A percentile compares a stretch with the other conserved stretches of the same genome.
Evolutionary conservation across 2,888 invertebrate species (phyloP).

Genomic region (Philopedon plagiatum): DNA sequence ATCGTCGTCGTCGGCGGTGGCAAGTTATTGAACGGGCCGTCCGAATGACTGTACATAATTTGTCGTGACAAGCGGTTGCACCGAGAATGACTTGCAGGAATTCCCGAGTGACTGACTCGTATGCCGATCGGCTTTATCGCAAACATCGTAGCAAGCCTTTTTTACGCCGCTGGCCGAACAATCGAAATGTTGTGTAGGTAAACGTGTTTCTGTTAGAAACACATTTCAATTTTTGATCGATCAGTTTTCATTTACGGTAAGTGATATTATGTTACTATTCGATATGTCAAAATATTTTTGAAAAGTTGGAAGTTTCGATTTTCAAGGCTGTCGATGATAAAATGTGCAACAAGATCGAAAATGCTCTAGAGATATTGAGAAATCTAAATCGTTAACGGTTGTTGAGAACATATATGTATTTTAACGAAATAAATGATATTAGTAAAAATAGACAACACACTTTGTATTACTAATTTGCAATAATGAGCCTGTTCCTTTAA

Average conservation of each 20-base stretch:
- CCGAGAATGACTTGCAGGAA: conserved; percentile 51
- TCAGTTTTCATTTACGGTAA: conserved; percentile 53
- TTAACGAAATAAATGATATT: too few relatives aligned
- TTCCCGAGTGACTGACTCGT: conserved; percentile 47
- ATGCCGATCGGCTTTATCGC: conserved; percentile 49
- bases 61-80: conserved; percentile 52
- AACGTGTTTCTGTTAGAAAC: conserved; percentile 49
- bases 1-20: conserved; percentile 36
- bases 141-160: conserved; percentile 43
- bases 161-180: conserved; percentile 46
- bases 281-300: conserved; percentile 16
- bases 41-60: conserved; percentile 50
- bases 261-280: not conserved
- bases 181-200: conserved; percentile 47
- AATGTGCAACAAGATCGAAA: not conserved
- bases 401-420: too few relatives aligned
- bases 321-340: not conserved
- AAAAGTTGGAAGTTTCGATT: not conserved
- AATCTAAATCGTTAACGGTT: not conserved
- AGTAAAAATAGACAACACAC: too few relatives aligned
- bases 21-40: conserved; percentile 49
- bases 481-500: too few relatives aligned
- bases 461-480: too few relatives aligned
- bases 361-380: not conserved
- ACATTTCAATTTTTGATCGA: conserved; percentile 58